phyloP scores from a whole-genome alignment of 2,113 vertebrate genomes.

The Limanda limanda region DNA sequence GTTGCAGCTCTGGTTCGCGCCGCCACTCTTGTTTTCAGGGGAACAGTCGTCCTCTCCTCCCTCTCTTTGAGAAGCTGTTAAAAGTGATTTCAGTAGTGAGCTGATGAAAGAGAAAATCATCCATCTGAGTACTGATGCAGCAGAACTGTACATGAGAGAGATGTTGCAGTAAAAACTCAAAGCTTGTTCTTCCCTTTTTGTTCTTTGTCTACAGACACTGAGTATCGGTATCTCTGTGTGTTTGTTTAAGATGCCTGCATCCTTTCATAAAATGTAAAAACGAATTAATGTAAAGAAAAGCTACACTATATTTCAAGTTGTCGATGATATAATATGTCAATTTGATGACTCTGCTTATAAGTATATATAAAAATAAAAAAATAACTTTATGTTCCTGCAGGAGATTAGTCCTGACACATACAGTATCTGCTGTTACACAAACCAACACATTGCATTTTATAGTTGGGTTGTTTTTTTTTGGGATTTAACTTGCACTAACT shows the following conservation, averaged over 20 bases:
- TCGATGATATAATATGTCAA: no score
- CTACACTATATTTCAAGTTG: no score
- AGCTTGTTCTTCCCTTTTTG: neutral
- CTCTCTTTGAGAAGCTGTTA: constrained; percentile 27
- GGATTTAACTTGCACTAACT: no score
- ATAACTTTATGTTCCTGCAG: no score
- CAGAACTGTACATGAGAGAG: constrained; percentile 13
- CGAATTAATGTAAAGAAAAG: neutral
- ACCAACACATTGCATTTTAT: no score
- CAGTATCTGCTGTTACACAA: no score
- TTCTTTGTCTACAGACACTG: constrained; percentile 1
- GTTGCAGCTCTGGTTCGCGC: constrained; percentile 1
- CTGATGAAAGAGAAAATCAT: constrained; percentile 45
- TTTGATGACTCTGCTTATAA: no score
- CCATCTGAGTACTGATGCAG: constrained; percentile 12
- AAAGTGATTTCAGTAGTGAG: constrained; percentile 29
- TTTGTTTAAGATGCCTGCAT: neutral
- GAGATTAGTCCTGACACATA: no score
- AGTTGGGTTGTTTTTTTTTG: no score
- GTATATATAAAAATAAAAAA: no score
- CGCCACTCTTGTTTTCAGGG: neutral
- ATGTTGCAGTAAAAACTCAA: constrained; percentile 12
- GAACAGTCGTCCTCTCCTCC: constrained; percentile 5
- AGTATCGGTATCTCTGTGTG: neutral
- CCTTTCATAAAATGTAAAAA: neutral